Base-by-base conservation (phyloP, 2,113 vertebrate genomes). In the Cyrtonyx montezumae region DNA sequence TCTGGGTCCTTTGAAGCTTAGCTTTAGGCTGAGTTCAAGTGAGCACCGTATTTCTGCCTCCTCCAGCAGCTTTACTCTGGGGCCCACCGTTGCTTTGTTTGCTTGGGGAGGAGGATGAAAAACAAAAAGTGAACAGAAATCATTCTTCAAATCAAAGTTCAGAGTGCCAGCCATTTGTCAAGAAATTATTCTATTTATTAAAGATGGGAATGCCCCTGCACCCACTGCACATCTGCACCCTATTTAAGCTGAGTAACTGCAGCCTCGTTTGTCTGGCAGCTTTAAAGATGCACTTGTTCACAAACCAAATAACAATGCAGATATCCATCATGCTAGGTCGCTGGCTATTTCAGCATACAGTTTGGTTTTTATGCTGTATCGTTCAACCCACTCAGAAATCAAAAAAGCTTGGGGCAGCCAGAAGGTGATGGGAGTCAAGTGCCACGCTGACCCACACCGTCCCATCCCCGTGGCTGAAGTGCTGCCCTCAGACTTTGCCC, bases 11-110 rank as follows among this genome's bases (percentile, higher is more conserved):
- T 84, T 82, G 87, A 91, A 93, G 63, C 46, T 67, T 20, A 42
- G 87, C 81, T 85, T 80, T 11, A 65, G 94, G 84, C 68, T 77
- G 56, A 74, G 65, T 59, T 91, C 75, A 85, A 87, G 71, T 28
- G 32, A 77, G 22, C 0, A 13, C 55, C n/a, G 56, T 84, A 26
- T 79, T 91, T 85, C 82, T 77, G 49, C 70, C 74, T 85, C 71
- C 89, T 74, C 71, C 2, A 28, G 81, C 65, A 6, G n/a, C 73
- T 59, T 75, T 32, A 80, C 65, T 85, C 87, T n/a, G 55, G 70
- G 84, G 89, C 61, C 70, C 65, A 6, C 67, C 68, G 43, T 9
- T 86, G 73, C 40, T 95, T 59, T 69, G 71, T 87, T 92, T 92
- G 71, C 51, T 51, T 46, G 65, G 61, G n/a, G 63, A 84, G 73